phyloP scores from a whole-genome alignment of 1,140 invertebrate species.

The fruit fly (Drosophila melanogaster) region DNA sequence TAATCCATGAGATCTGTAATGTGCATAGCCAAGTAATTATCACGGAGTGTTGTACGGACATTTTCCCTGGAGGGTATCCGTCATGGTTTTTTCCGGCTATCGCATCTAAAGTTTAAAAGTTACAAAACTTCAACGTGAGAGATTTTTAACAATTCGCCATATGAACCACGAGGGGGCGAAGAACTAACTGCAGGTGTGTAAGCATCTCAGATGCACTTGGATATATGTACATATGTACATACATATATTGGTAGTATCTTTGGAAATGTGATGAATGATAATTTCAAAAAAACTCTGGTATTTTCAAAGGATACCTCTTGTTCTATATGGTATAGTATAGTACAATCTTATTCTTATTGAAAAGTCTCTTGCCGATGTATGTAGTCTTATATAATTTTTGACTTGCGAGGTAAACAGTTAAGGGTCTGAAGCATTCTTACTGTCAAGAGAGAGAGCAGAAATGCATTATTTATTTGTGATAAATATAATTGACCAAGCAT shows the following conservation, averaged over 20 bases:
- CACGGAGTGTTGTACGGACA: conserved; percentile 17
- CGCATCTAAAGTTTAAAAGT: conserved; percentile 31
- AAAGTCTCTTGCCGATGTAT: no score
- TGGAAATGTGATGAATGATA: neutral
- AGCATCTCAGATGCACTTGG: neutral
- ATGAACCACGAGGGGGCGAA: neutral
- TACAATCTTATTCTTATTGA: no score
- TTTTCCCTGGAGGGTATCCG: conserved; percentile 13
- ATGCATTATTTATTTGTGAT: no score
- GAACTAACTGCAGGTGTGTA: neutral
- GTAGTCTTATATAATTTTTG: no score
- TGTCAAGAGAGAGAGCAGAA: no score
- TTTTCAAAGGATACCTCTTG: no score
- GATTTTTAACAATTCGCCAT: conserved; percentile 18
- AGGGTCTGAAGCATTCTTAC: no score
- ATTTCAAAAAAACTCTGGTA: neutral
- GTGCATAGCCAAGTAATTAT: conserved; percentile 40
- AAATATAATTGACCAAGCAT: no score
- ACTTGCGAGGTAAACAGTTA: no score
- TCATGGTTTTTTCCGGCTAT: conserved; percentile 11
- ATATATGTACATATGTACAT: no score
- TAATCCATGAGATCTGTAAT: conserved; percentile 3
- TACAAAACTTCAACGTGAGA: conserved; percentile 19
- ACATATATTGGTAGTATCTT: neutral
- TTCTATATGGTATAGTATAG: no score